Evolutionary conservation across 2,113 vertebrate genomes (phyloP), one percentile per base, ranked within the genome.

Genomic region (Lycocorax pyrrhopterus): DNA sequence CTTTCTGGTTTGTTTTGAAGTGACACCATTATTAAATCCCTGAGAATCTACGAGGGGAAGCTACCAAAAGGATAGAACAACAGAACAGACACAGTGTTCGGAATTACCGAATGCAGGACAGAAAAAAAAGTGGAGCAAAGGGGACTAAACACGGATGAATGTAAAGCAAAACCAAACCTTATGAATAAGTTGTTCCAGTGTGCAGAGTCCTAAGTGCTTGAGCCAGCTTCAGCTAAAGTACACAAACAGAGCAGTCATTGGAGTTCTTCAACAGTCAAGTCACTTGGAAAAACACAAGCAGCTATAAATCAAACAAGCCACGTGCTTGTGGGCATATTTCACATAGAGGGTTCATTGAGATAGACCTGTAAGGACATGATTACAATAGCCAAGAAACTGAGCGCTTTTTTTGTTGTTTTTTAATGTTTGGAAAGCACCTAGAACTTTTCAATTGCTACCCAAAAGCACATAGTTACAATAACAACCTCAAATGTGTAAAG

Each of bases 191-290:
- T 90, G 72, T 95, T 95, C 78, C 90, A 94, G 33, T 62, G 30
- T 74, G 22, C 58, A 90, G 51, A 92, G 43, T 63, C 59, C 55
- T 76, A 93, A 93, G 78, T 73, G 55, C 63, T 94, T 91, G 71
- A 87, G 89, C 87, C 74, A 96, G 71, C 63, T 63, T 95, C 39
- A 43, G 75, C 84, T 97, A 94, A 94, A 96, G 55, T 73, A 94
- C 59, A 94, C 82, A 96, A 97, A 96, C 59, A 96, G 53, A 91
- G 58, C 46, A 90, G 84, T 89, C 91, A 94, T 80, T 87, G 67
- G 84, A 94, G 89, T 93, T 94, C 84, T 95, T 95, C 91, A 94
- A 85, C 82, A 93, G 87, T 91, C 93, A 85, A 91, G 94, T 96
- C 91, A 93, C 71, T 93, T 90, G 93, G 91, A 94, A 96, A 96